Percentiles rank a stretch among this genome's conserved stretches.
Conservation (phyloP, 2,797 vertebrate species). For the Falco columbarius region DNA sequence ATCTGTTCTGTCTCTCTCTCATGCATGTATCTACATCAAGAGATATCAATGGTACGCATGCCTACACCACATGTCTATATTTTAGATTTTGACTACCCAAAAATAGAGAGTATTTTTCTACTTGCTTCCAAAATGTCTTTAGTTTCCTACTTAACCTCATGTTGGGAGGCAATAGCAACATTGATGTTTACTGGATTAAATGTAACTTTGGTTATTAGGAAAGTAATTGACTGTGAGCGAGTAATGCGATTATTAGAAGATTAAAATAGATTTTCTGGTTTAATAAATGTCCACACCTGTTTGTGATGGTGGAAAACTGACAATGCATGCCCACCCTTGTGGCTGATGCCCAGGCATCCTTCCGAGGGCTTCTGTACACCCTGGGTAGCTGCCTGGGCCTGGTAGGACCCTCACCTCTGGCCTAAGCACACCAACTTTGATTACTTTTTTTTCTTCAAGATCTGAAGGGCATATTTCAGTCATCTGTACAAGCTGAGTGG, state of each 20-base stretch:
- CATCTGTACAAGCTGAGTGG: background rate
- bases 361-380: fast-evolving
- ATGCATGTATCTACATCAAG: fast-evolving
- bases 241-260: background rate
- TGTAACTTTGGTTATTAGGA: background rate
- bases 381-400: fast-evolving
- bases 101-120: background rate
- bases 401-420: background rate
- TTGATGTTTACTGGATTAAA: background rate
- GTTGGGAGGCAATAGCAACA: background rate
- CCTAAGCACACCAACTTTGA: fast-evolving
- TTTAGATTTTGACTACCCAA: background rate
- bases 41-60: background rate
- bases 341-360: background rate
- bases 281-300: no score
- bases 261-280: background rate
- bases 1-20: background rate
- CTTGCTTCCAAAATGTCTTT: background rate
- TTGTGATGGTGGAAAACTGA: fast-evolving
- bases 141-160: background rate
- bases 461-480: background rate
- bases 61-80: background rate
- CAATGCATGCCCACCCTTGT: fast-evolving
- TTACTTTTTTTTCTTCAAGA: background rate
- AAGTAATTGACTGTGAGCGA: background rate